Percentiles rank a stretch among this genome's conserved stretches.
phyloP scores from a whole-genome alignment of 2,888 invertebrate species.

The Drosophila nr. perissopoda region DNA sequence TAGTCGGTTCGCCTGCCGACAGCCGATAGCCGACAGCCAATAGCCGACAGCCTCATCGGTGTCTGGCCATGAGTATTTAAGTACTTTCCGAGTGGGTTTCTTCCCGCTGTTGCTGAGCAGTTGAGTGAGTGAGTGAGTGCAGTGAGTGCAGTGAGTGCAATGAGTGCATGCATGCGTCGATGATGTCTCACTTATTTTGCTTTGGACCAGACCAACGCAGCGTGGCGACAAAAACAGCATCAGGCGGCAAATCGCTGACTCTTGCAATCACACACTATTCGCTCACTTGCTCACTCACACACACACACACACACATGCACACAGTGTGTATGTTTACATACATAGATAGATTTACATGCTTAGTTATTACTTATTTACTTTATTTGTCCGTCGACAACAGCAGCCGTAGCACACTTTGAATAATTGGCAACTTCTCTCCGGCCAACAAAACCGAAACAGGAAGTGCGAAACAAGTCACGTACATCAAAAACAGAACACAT shows the following conservation, averaged over 20 bases:
- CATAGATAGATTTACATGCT: slow-evolving; percentile 20
- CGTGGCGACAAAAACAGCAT: slow-evolving; percentile 25
- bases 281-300: slow-evolving; percentile 9
- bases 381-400: slow-evolving; percentile 49
- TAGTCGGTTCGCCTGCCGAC: background rate
- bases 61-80: slow-evolving; percentile 16
- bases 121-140: slow-evolving; percentile 1
- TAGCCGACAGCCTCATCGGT: slow-evolving; percentile 11
- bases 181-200: slow-evolving; percentile 30
- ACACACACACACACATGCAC: background rate
- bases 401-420: slow-evolving; percentile 51
- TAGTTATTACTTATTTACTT: slow-evolving; percentile 61
- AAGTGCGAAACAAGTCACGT: slow-evolving; percentile 68
- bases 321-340: slow-evolving; percentile 1
- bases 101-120: slow-evolving; percentile 9
- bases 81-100: slow-evolving; percentile 37
- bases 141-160: slow-evolving; percentile 1
- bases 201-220: slow-evolving; percentile 64
- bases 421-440: slow-evolving; percentile 67
- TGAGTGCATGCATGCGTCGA: slow-evolving; percentile 21
- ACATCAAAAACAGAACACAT: slow-evolving; percentile 45
- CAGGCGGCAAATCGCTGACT: slow-evolving; percentile 26
- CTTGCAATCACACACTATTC: slow-evolving; percentile 8
- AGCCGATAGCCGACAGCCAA: background rate
- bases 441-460: slow-evolving; percentile 56